phyloP scores from a whole-genome alignment of 2,888 invertebrate species.

The Drosophila robusta region DNA sequence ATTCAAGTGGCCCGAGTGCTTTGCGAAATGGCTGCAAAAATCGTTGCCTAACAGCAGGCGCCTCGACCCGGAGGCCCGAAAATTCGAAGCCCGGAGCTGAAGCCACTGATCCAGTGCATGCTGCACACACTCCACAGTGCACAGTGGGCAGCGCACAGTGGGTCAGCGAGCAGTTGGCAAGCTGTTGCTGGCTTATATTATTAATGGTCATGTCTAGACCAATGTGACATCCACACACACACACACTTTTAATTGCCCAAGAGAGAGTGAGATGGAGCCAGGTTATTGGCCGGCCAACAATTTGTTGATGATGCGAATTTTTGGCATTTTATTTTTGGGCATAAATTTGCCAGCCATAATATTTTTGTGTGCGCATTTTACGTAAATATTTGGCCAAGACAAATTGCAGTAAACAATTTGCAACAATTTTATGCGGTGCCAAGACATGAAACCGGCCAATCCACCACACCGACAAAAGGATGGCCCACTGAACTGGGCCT shows the following conservation, averaged over 20 bases:
- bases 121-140: not conserved
- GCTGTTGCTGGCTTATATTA: slow-evolving; percentile 62
- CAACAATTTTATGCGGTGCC: slow-evolving; percentile 57
- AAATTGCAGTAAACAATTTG: slow-evolving; percentile 79
- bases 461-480: not conserved
- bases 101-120: not conserved
- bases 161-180: slow-evolving; percentile 12
- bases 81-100: not conserved
- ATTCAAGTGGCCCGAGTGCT: slow-evolving; percentile 62
- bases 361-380: slow-evolving; percentile 40
- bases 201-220: slow-evolving; percentile 73
- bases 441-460: slow-evolving; percentile 5
- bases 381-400: slow-evolving; percentile 74
- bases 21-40: slow-evolving; percentile 43
- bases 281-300: slow-evolving; percentile 5
- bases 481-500: slow-evolving; percentile 5
- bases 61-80: slow-evolving; percentile 4
- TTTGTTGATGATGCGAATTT: slow-evolving; percentile 56
- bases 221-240: slow-evolving; percentile 51
- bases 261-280: slow-evolving; percentile 1
- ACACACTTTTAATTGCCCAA: slow-evolving; percentile 54
- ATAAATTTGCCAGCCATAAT: slow-evolving; percentile 61
- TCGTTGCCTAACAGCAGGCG: slow-evolving; percentile 52
- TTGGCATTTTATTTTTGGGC: slow-evolving; percentile 51
- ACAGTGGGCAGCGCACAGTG: slow-evolving; percentile 16